These are phyloP conservation scores for Aeoliscus strigatus DNA, from an alignment of 2,797 vertebrate species.

Conservation along the genomic window DNA sequence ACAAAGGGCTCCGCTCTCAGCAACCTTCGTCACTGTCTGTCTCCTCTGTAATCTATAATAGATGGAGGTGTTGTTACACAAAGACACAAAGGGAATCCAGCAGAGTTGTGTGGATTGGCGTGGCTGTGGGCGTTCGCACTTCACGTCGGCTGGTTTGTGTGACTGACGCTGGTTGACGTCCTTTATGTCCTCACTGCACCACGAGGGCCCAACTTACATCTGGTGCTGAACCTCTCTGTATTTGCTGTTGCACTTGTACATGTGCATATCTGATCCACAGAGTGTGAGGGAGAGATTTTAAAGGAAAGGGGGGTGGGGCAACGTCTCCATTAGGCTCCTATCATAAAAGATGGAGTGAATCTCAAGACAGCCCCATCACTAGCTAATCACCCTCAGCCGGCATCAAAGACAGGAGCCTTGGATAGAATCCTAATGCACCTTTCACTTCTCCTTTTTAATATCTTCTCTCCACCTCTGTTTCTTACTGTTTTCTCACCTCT, in stretches of 20 bases:
- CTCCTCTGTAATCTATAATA: slow-evolving; percentile 65
- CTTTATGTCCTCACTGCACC: too few species aligned
- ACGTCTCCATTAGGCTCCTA: slow-evolving; percentile 60
- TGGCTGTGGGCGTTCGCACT: slow-evolving; percentile 9
- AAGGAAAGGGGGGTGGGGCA: slow-evolving; percentile 11
- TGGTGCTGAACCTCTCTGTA: too few species aligned
- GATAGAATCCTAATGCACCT: slow-evolving; percentile 59
- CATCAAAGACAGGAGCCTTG: slow-evolving; percentile 35
- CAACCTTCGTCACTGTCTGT: slow-evolving; percentile 42
- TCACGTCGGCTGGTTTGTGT: background rate
- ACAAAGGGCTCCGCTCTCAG: slow-evolving; percentile 41
- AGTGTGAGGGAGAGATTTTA: slow-evolving; percentile 9
- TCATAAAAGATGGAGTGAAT: slow-evolving; percentile 58
- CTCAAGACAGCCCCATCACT: slow-evolving; percentile 60
- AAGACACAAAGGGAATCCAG: slow-evolving; percentile 46
- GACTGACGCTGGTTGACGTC: too few species aligned
- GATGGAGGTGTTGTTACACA: slow-evolving; percentile 63
- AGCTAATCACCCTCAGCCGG: slow-evolving; percentile 57
- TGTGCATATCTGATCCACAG: slow-evolving; percentile 19
- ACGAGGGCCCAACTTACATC: too few species aligned
- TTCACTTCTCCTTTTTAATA: slow-evolving; percentile 14
- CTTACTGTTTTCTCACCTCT: slow-evolving; percentile 12
- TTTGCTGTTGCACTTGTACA: slow-evolving; percentile 24
- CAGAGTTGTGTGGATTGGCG: slow-evolving; percentile 17
- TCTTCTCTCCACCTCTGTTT: slow-evolving; percentile 13